Evolutionary conservation across 2,888 invertebrate species (phyloP), one percentile per base, ranked within the genome.

Genomic region (Caenorhabditis doughertyi): DNA sequence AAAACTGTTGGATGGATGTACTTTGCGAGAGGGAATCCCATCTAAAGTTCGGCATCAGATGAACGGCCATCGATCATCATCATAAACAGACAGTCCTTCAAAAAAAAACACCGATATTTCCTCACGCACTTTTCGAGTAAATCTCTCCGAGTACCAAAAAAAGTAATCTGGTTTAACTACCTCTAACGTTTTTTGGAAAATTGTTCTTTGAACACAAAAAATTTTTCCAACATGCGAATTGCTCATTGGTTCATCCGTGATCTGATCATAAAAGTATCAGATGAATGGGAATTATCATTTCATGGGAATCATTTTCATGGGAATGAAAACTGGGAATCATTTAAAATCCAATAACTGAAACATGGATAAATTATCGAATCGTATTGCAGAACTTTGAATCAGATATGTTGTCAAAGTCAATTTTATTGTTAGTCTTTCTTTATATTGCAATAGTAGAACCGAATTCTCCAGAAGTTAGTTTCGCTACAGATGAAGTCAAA

Each of bases 31-130:
- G 49, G n/a, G 35, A 21, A 51, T 39, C 35, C 39, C n/a, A 8
- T n/a, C 3, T 23, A 65, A 35, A 35, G 65, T 35, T 65, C 65
- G 51, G 23, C 65, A 39, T 35, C 65, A 51, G 13, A 13, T 16
- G 49, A 51, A 51, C 51, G 51, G 47, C 35, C 65, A 65, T 65
- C 65, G 51, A 65, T 65, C 65, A 65, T 35, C 65, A 49, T 65
- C 65, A 51, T 21, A 65, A 51, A 65, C 65, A 65, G 35, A 51
- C 65, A 51, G 35, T 25, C 13, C 64, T 23, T 51, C 47, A n/a
- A 51, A 65, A 65, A 51, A 51, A 47, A 9, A 64, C 47, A 42
- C 27, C 23, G 60, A 42, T 60, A 42, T 60, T 47, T 44, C 23
- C 29, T 18, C 64, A 32, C 32, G 32, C 29, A 44, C 64, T 64